Evolutionary conservation across 2,888 invertebrate species (phyloP).

Genomic region (Ennomos fuscantarius): DNA sequence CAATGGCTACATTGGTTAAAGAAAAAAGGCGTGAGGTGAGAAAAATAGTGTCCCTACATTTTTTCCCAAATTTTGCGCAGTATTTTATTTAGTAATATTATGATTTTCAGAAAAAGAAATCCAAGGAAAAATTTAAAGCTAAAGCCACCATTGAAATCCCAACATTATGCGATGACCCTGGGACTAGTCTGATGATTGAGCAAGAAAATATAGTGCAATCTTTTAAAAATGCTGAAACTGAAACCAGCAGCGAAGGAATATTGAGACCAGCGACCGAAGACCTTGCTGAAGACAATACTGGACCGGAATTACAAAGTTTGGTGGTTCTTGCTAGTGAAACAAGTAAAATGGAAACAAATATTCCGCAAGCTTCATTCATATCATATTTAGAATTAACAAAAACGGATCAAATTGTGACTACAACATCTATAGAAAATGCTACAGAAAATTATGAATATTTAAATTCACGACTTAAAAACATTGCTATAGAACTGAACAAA

Average conservation of each 20-base stretch:
- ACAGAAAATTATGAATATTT: constrained; percentile 46
- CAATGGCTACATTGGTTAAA: constrained; percentile 76
- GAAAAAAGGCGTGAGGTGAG: constrained; percentile 71
- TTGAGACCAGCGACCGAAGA: constrained; percentile 5
- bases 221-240: not conserved
- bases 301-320: too few relatives aligned
- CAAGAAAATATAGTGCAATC: not conserved
- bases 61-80: constrained; percentile 46
- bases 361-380: not conserved
- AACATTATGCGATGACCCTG: not conserved
- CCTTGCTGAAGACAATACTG: not conserved
- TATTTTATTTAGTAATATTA: constrained; percentile 23
- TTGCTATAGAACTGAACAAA: constrained; percentile 34
- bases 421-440: not conserved
- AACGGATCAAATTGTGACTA: not conserved
- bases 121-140: constrained; percentile 43
- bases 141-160: not conserved
- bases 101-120: constrained; percentile 68
- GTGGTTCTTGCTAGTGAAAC: not conserved
- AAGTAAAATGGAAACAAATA: not conserved
- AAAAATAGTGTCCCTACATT: constrained; percentile 27
- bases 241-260: not conserved
- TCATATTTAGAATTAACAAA: not conserved
- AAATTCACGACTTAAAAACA: constrained; percentile 47
- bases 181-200: not conserved